Conservation (phyloP, 2,888 invertebrate genomes). For the Podotricha telesiphe region DNA sequence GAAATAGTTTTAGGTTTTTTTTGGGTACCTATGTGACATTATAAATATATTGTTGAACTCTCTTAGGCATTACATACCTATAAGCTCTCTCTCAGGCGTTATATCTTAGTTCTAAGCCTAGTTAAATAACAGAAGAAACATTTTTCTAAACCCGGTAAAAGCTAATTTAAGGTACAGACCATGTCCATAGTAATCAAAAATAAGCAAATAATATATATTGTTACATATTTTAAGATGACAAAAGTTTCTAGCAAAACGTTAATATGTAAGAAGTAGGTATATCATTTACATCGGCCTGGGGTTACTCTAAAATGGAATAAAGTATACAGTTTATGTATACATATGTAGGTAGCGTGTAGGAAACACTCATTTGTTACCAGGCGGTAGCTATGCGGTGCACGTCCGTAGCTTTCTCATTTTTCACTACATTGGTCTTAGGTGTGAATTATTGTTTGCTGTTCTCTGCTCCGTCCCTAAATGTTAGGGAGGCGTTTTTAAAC, state of each 20-base stretch:
- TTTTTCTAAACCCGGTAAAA: no score
- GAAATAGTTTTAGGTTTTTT: no score
- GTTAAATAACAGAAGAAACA: no score
- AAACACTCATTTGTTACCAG: conserved; percentile 76
- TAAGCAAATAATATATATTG: no score
- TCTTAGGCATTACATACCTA: no score
- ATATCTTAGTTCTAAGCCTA: no score
- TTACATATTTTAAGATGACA: neutral
- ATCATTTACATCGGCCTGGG: conserved; percentile 12
- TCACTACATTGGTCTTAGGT: conserved; percentile 83
- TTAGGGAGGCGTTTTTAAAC: conserved; percentile 36
- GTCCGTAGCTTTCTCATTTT: conserved; percentile 79
- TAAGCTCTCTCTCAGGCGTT: no score
- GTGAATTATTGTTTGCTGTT: conserved; percentile 79
- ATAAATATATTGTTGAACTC: no score
- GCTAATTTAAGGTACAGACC: no score
- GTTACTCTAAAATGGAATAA: conserved; percentile 39
- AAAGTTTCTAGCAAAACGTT: neutral
- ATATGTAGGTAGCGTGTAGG: conserved; percentile 54
- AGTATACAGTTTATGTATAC: conserved; percentile 26
- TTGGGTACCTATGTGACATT: no score
- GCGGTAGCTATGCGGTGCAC: conserved; percentile 67
- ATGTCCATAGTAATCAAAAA: no score
- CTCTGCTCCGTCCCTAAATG: conserved; percentile 55
- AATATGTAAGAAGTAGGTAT: conserved; percentile 18